Evolutionary conservation across 2,797 vertebrate genomes (phyloP).

Genomic region (Podargus strigoides): DNA sequence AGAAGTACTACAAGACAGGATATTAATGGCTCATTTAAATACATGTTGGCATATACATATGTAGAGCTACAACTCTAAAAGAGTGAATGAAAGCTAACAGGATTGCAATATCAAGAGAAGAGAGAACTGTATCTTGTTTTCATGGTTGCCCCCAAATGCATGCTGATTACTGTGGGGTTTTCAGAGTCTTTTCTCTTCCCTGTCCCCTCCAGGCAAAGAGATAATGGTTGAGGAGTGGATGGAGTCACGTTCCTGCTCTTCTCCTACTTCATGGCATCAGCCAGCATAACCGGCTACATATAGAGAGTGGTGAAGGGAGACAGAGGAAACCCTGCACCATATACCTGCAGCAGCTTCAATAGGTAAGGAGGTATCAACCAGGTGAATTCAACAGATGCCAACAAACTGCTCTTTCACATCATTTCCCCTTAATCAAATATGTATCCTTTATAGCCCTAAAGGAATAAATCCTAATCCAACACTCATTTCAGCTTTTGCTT

Average conservation of each 20-base stretch:
- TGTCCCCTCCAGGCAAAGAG: not conserved
- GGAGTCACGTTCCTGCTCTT: not conserved
- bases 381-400: not conserved
- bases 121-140: not conserved
- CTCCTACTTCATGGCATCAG: not conserved
- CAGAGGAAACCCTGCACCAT: not conserved
- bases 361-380: not conserved
- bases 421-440: not conserved
- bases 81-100: not conserved
- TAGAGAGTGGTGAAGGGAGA: not conserved
- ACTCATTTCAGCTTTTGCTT: not conserved
- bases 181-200: not conserved
- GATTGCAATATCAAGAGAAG: not conserved
- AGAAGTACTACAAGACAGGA: not conserved
- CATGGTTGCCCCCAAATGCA: not conserved
- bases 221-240: not conserved
- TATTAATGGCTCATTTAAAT: not conserved
- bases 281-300: not conserved
- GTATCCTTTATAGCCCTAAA: not conserved
- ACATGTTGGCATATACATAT: rapidly evolving
- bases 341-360: not conserved
- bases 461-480: not conserved
- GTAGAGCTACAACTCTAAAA: not conserved
- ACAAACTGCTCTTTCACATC: not conserved
- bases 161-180: not conserved